These are phyloP conservation scores for Philopotamus ludificatus DNA, from an alignment of 1,140 invertebrate genomes.

Conservation along the genomic window DNA sequence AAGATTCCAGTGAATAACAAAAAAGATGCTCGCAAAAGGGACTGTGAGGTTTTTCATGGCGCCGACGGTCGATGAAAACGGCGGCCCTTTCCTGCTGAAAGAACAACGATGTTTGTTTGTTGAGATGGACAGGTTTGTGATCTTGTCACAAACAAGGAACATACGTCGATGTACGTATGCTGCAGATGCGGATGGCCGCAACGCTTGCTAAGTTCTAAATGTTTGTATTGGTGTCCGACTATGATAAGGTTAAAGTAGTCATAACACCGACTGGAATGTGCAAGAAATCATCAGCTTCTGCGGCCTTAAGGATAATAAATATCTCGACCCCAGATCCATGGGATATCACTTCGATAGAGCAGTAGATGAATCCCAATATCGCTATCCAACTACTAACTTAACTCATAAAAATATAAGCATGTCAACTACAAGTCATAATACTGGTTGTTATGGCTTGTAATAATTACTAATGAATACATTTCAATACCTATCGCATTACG, in stretches of 20 bases:
- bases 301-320: constrained; percentile 57
- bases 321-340: constrained; percentile 59
- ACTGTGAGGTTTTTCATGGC: constrained; percentile 77
- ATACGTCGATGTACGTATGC: no score
- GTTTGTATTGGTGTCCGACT: constrained; percentile 83
- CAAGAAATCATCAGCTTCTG: constrained; percentile 57
- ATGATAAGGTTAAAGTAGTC: no score
- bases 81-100: constrained; percentile 61
- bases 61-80: constrained; percentile 72
- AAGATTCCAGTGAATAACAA: background rate
- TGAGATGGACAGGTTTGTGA: constrained; percentile 75
- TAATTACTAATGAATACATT: no score
- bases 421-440: no score
- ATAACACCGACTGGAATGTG: no score
- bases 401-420: no score
- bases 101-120: constrained; percentile 73
- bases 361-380: no score
- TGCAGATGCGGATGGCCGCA: constrained; percentile 87
- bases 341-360: constrained; percentile 65
- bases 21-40: background rate
- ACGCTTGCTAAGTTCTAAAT: constrained; percentile 73
- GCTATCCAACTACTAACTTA: no score
- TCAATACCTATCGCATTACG: no score
- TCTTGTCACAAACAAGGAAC: constrained; percentile 32
- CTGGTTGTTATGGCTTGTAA: no score